Evolutionary conservation across 1,140 invertebrate species (phyloP), one percentile per base, ranked within the genome.

Genomic region (Ceratoteleas bidentatus): DNA sequence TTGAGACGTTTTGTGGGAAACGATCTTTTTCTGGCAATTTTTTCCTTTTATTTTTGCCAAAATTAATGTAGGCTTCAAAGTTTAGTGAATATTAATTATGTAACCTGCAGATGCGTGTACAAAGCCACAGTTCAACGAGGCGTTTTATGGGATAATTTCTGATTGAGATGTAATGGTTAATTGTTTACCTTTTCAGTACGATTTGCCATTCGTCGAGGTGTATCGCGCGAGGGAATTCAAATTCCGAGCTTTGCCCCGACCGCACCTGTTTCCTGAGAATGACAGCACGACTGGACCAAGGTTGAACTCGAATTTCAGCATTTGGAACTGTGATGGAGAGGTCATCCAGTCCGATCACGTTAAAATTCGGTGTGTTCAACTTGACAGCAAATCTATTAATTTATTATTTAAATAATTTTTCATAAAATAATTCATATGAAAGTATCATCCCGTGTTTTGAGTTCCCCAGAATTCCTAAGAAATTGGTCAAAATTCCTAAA

Each of bases 291-390:
- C 64, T 38, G 88, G 83, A 43, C 78, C 85, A 24, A 81, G 83
- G 16, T 83, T 88, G 58, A 82, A 88, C 56, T 88, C 88, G 16
- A 87, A 87, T 14, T 75, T 92, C 62, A 95, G 94, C 83, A 93
- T 95, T 15, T 97, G 96, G 96, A 97, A 97, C 86, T 97, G 96
- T 92, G 96, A 97, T 90, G 96, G 96, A 8, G 96, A 97, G 89
- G 91, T 97, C 14, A 90, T 97, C 50, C 91, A 93, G 36, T 93
- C 94, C 79, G 92, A 94, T 58, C 93, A 94, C 83, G 92, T 96
- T 45, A 93, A 93, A 83, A 94, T 96, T 81, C 95, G 94, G 95
- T 95, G 24, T 24, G 24, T 24, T 24, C 4, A 24, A 24, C 24
- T 2, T 24, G 24, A 24, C 24, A 24, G 24, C 24, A 24, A 24